phyloP scores from a whole-genome alignment of 2,888 invertebrate genomes.

The Leucoma salicis region DNA sequence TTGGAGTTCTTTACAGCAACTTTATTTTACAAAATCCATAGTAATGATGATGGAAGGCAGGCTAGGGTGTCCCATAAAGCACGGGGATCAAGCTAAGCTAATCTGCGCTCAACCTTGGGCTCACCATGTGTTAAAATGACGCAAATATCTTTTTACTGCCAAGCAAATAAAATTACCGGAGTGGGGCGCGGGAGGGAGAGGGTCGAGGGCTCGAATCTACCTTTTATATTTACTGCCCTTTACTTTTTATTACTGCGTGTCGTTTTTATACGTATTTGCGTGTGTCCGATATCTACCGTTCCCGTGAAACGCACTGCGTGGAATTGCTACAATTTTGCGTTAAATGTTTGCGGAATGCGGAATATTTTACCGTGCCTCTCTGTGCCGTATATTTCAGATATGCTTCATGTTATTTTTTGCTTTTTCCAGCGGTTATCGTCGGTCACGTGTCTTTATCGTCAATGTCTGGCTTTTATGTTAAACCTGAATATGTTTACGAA shows the following conservation, averaged over 20 bases:
- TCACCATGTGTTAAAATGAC: conserved; percentile 12
- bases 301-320: conserved; percentile 25
- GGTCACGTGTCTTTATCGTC: background rate
- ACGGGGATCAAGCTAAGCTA: conserved; percentile 2
- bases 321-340: conserved; percentile 19
- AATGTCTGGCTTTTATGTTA: conserved; percentile 1
- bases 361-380: conserved; percentile 14
- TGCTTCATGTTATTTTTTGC: conserved; percentile 9
- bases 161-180: conserved; percentile 30
- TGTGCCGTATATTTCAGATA: conserved; percentile 10
- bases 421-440: background rate
- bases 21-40: no score
- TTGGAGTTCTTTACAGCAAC: no score
- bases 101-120: conserved; percentile 4
- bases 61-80: background rate
- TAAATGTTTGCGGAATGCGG: conserved; percentile 25
- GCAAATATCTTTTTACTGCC: conserved; percentile 28
- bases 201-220: conserved; percentile 32
- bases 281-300: conserved; percentile 29
- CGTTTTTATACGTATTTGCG: conserved; percentile 37
- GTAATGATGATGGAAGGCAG: no score
- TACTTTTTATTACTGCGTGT: conserved; percentile 47
- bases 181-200: conserved; percentile 15
- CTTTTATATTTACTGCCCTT: conserved; percentile 45
- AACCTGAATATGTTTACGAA: background rate